These are phyloP conservation scores for Sebastes fasciatus DNA, from an alignment of 2,113 vertebrate genomes.

Conservation along the genomic window DNA sequence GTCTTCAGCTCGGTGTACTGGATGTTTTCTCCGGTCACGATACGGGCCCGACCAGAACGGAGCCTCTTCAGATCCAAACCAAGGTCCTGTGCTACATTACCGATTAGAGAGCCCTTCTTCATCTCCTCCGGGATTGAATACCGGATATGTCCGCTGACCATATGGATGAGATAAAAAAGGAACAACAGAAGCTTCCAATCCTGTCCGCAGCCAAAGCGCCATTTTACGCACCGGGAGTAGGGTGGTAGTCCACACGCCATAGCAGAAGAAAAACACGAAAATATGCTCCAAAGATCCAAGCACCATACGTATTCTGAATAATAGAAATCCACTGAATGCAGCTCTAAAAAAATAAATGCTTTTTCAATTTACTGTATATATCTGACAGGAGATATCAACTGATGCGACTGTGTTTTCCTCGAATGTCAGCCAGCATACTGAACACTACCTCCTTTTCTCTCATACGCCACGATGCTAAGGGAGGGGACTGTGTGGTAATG, in stretches of 20 bases:
- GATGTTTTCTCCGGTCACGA: slow-evolving; percentile 75
- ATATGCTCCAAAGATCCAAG: background rate
- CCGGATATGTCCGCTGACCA: slow-evolving; percentile 70
- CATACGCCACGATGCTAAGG: background rate
- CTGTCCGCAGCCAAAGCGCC: slow-evolving; percentile 31
- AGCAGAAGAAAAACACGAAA: background rate
- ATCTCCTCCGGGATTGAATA: slow-evolving; percentile 87
- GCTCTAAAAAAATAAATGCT: accelerated
- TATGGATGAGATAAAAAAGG: background rate
- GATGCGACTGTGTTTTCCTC: background rate
- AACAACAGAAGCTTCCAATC: slow-evolving; percentile 9
- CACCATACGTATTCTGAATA: accelerated
- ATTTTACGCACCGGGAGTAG: slow-evolving; percentile 5
- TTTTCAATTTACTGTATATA: background rate
- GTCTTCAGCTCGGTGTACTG: slow-evolving; percentile 77
- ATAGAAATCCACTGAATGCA: accelerated
- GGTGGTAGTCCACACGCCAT: slow-evolving; percentile 35
- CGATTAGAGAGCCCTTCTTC: slow-evolving; percentile 77
- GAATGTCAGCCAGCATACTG: background rate
- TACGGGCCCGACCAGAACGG: slow-evolving; percentile 78
- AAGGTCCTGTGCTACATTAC: slow-evolving; percentile 85
- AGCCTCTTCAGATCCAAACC: slow-evolving; percentile 81
- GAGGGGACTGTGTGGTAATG: slow-evolving; percentile 21
- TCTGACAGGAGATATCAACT: accelerated
- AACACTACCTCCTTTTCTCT: background rate